Conservation (phyloP, 2,888 invertebrate species). For the Physocephala rufipes region DNA sequence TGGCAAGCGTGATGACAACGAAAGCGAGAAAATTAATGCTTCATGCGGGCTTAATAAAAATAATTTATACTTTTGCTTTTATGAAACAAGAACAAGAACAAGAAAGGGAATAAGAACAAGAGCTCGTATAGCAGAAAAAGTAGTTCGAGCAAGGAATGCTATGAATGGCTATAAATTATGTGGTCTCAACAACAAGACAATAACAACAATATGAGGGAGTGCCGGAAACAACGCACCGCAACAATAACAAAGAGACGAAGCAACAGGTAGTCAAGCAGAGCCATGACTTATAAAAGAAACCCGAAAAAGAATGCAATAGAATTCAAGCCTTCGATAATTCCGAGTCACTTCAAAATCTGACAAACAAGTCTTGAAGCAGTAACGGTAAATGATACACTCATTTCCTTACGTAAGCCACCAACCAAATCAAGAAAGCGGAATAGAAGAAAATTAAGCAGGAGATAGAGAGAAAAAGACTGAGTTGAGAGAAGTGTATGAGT, state of each 20-base stretch:
- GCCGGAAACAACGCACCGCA: too few species aligned
- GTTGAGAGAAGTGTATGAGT: too few species aligned
- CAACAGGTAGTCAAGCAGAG: neutral
- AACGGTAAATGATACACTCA: conserved; percentile 30
- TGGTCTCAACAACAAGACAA: conserved; percentile 25
- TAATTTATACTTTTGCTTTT: conserved; percentile 53
- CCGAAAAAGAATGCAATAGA: conserved; percentile 19
- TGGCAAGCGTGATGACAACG: conserved; percentile 7
- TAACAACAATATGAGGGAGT: neutral
- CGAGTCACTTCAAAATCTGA: conserved; percentile 25
- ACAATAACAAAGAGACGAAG: conserved; percentile 6
- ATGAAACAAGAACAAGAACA: too few species aligned
- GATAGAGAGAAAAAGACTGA: too few species aligned
- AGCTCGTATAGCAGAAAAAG: neutral
- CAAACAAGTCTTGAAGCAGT: conserved; percentile 13
- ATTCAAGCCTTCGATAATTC: neutral
- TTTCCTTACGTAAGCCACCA: conserved; percentile 36
- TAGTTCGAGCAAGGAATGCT: conserved; percentile 17
- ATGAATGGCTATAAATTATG: conserved; percentile 7
- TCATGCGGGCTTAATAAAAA: conserved; percentile 61
- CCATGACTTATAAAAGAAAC: neutral
- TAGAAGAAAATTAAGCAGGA: neutral
- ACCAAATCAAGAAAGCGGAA: conserved; percentile 26
- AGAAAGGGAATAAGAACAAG: neutral
- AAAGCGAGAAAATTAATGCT: conserved; percentile 58